A percentile compares a stretch with the other conserved stretches of the same genome.
These are phyloP conservation scores for Potorous gilbertii DNA, from an alignment of 2,797 vertebrate species.

Conservation along the genomic window DNA sequence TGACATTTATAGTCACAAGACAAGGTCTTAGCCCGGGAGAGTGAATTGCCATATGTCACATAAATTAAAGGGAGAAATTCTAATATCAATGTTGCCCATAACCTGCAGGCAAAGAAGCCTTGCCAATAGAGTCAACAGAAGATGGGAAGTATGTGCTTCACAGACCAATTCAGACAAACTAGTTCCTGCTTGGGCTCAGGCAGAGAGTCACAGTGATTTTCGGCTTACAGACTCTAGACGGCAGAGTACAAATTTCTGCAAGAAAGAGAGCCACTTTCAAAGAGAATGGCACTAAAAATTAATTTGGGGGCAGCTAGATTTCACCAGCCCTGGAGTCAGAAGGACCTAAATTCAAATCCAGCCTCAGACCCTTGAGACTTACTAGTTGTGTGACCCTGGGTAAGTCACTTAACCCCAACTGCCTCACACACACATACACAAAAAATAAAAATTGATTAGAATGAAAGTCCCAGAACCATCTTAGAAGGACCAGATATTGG, in stretches of 20 bases:
- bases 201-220: background rate
- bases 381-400: too few species aligned
- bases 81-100: slow-evolving; percentile 32
- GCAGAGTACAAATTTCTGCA: background rate
- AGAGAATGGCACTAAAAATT: background rate
- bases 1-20: slow-evolving; percentile 68
- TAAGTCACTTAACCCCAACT: too few species aligned
- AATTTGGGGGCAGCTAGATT: background rate
- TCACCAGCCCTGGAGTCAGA: too few species aligned
- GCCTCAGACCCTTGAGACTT: too few species aligned
- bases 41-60: slow-evolving; percentile 57
- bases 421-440: too few species aligned
- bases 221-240: background rate
- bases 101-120: slow-evolving; percentile 18
- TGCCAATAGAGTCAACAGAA: background rate
- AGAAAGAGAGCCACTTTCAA: background rate
- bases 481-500: background rate
- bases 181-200: background rate
- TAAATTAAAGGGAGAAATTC: slow-evolving; percentile 61
- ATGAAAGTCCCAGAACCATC: background rate
- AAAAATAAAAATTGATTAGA: background rate
- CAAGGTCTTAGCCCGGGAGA: slow-evolving; percentile 56
- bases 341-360: too few species aligned
- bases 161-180: background rate
- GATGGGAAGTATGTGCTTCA: background rate